phyloP scores from a whole-genome alignment of 2,888 invertebrate species.

The Brachypalpus laphriformis region DNA sequence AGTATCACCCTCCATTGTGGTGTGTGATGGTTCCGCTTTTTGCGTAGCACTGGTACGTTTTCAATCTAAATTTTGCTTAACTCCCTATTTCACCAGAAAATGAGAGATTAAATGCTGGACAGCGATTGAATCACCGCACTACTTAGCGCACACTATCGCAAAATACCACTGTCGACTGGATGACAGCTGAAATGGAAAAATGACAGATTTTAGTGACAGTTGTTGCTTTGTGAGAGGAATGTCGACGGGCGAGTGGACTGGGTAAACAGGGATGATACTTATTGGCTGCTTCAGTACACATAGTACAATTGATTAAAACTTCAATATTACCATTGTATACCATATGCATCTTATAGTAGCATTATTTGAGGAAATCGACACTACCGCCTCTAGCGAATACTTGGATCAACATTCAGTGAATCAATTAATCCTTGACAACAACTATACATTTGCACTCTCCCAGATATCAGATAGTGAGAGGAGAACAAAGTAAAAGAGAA shows the following conservation, averaged over 20 bases:
- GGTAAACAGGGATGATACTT: neutral
- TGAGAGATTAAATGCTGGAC: neutral
- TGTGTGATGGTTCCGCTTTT: neutral
- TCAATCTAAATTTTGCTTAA: neutral
- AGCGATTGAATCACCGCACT: neutral
- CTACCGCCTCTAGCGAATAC: too few species aligned
- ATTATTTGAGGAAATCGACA: too few species aligned
- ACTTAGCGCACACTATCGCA: neutral
- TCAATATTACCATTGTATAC: too few species aligned
- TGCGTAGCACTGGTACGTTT: neutral
- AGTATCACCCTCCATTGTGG: conserved; percentile 78
- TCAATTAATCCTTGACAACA: too few species aligned
- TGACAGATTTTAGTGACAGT: neutral
- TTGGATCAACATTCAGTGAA: too few species aligned
- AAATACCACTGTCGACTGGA: conserved; percentile 9
- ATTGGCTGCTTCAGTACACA: too few species aligned
- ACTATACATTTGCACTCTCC: too few species aligned
- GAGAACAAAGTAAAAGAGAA: too few species aligned
- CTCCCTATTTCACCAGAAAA: neutral
- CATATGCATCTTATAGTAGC: too few species aligned
- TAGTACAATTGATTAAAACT: too few species aligned
- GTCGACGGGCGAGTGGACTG: neutral
- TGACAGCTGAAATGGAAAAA: conserved; percentile 30
- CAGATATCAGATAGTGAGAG: too few species aligned
- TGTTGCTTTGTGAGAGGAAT: neutral